Conservation (phyloP, 2,797 vertebrate genomes). For the Syncerus caffer region DNA sequence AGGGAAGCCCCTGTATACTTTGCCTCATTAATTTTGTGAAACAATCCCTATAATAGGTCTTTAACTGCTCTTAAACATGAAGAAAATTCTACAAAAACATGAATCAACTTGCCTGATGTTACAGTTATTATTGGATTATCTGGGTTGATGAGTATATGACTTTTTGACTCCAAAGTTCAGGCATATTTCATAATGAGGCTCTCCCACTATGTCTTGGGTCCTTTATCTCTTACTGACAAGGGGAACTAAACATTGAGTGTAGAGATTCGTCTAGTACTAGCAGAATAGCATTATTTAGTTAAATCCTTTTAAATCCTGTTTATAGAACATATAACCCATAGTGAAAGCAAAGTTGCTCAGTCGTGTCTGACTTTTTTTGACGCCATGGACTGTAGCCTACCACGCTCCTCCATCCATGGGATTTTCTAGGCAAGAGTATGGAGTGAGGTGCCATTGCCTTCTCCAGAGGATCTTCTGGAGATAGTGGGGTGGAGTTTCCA, state of each 20-base stretch:
- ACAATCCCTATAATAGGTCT: not conserved
- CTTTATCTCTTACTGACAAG: not conserved
- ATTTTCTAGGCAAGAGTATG: not conserved
- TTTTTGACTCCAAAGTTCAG: not conserved
- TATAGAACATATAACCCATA: not conserved
- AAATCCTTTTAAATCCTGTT: not conserved
- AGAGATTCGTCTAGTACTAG: not conserved
- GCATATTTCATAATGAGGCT: not conserved
- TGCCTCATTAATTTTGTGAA: not conserved
- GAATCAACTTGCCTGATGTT: not conserved
- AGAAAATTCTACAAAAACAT: not conserved
- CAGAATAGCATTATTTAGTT: not conserved
- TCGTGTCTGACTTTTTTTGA: accelerated
- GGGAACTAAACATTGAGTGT: not conserved
- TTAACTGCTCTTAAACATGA: not conserved
- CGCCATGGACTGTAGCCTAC: not conserved
- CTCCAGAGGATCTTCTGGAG: not conserved
- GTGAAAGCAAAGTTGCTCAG: accelerated
- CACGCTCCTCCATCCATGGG: not conserved
- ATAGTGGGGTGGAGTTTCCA: not conserved
- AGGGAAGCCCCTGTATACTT: not conserved
- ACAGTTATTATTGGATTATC: not conserved
- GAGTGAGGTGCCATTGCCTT: not conserved
- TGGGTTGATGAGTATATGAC: not conserved
- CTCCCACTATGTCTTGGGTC: accelerated